These are phyloP conservation scores for Actinopyga echinites DNA, from an alignment of 53 echinoderm and acorn worm genomes.

Conservation along the genomic window DNA sequence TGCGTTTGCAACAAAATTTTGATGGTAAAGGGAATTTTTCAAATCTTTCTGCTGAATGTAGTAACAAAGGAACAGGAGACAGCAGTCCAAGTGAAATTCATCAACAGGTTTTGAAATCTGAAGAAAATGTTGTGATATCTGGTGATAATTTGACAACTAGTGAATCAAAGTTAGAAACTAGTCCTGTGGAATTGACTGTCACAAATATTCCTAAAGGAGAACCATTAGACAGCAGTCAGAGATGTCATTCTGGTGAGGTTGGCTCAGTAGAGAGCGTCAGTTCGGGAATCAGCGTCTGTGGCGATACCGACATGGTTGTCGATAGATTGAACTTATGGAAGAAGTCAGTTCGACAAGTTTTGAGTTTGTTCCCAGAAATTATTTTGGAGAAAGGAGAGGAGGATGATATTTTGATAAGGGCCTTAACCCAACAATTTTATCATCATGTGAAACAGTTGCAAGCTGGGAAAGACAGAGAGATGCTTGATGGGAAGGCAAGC, in stretches of 20 bases:
- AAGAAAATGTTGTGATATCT: too few species aligned
- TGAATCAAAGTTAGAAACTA: too few species aligned
- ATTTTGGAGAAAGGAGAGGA: slow-evolving; percentile 1
- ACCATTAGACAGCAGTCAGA: background rate
- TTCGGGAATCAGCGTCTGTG: background rate
- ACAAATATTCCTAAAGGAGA: background rate
- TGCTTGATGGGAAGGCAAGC: background rate
- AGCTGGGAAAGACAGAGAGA: background rate
- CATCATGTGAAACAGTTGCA: background rate
- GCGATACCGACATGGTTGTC: background rate
- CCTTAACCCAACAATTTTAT: background rate
- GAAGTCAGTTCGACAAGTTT: background rate
- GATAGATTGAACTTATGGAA: background rate
- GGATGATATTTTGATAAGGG: background rate
- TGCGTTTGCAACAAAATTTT: too few species aligned
- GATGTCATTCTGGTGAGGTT: background rate
- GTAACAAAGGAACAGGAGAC: too few species aligned
- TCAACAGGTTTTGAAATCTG: too few species aligned
- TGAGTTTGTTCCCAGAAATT: slow-evolving; percentile 16
- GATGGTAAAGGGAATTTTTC: too few species aligned
- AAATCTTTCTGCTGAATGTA: too few species aligned
- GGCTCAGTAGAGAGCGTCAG: background rate
- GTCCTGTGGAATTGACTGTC: too few species aligned
- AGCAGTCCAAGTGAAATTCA: too few species aligned
- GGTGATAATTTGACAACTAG: too few species aligned